Base-by-base conservation (phyloP, 2,888 invertebrate genomes). In the Abscondita cerata region DNA sequence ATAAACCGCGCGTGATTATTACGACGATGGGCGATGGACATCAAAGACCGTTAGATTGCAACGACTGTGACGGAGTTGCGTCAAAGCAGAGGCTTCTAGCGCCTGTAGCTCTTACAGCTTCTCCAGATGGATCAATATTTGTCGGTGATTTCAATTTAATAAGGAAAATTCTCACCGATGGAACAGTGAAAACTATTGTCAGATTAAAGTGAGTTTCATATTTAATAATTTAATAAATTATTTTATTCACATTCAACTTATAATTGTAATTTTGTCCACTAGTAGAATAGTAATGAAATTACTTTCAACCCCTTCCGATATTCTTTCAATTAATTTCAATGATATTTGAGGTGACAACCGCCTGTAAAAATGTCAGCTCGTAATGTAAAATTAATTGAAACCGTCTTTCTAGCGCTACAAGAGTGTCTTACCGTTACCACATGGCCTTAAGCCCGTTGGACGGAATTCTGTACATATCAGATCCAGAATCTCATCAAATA, bases 131-230 rank as follows among this genome's bases (percentile, higher is more conserved):
- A 16, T 91, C 95, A 41, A 86, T 99, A 19, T 98, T 92, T 76
- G 94, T 98, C 0, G 97, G 97, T 1, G 98, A 98, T 81, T 97
- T 96, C 78, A 96, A 98, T 81, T 88, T 96, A 19, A 93, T 97
- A 61, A 86, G 96, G 47, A 89, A 93, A 73, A 91, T 96, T 68
- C 86, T 89, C 71, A 91, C 94, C 1, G 94, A 95, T 75, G 95
- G 95, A 52, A 88, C 89, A 19, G 91, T 93, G 8, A 84, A 86
- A 65, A 93, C 92, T 8, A 85, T 94, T 59, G 90, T 94, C 36
- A 85, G 91, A 73, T 82, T 94, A 62, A 93, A 92, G 93, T 92
- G 79, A 87, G 90, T 84, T 1, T 11, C 20, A 9, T 63, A 0
- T 20, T 11, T 25, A 47, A 38, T 5, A 38, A 41, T 16, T 41